Evolutionary conservation across 2,888 invertebrate species (phyloP).

Genomic region (Ferrisia virgata): DNA sequence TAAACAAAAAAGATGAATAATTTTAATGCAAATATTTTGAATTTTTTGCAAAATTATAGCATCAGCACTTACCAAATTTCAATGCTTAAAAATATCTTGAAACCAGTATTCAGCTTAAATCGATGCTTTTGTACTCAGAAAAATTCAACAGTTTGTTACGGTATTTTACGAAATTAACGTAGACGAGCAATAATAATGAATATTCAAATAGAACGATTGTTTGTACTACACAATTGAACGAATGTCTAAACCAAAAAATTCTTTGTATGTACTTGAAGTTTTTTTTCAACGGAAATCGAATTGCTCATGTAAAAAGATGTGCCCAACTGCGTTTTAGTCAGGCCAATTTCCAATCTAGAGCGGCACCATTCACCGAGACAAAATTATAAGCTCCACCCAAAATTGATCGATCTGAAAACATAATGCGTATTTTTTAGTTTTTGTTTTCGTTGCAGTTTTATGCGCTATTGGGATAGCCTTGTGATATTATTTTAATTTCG

Average conservation of each 20-base stretch:
- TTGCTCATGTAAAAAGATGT: conserved; percentile 2
- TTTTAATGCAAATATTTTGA: neutral
- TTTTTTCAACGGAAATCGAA: conserved; percentile 11
- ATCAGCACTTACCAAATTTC: neutral
- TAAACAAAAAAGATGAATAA: neutral
- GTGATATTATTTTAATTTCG: no score
- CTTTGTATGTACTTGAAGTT: neutral
- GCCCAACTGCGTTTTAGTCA: neutral
- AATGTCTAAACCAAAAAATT: conserved; percentile 3
- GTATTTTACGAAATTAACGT: neutral
- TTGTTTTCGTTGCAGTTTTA: neutral
- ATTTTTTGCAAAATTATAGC: neutral
- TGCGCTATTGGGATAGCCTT: neutral
- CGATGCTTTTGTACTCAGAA: neutral
- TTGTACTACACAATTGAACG: neutral
- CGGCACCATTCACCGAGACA: conserved; percentile 21
- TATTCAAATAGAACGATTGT: neutral
- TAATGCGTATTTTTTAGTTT: neutral
- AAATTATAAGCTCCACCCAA: conserved; percentile 36
- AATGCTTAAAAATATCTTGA: neutral
- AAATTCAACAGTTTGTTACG: conserved; percentile 11
- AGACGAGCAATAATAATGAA: neutral
- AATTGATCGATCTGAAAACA: conserved; percentile 38
- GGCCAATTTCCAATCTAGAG: neutral
- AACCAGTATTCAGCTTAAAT: neutral